These are phyloP conservation scores for Lutra lutra DNA, from an alignment of 2,797 vertebrate genomes.

Conservation along the genomic window DNA sequence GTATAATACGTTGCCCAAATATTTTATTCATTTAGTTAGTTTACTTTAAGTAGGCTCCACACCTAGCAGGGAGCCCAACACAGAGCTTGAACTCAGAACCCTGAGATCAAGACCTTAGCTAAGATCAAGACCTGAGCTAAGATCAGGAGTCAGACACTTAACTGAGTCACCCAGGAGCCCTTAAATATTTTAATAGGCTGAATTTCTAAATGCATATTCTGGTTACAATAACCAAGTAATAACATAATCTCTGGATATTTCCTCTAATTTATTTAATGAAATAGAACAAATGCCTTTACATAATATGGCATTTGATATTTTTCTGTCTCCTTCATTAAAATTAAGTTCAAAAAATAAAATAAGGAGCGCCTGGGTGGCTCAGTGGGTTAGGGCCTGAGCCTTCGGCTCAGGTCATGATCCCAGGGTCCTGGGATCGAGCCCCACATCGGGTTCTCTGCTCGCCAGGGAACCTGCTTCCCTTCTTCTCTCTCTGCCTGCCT, in stretches of 20 bases:
- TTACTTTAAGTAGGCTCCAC: not conserved
- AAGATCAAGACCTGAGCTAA: not conserved
- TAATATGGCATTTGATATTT: not conserved
- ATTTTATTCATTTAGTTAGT: not conserved
- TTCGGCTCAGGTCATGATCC: too few relatives aligned
- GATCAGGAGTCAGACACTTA: not conserved
- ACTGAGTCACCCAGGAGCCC: not conserved
- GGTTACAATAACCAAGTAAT: not conserved
- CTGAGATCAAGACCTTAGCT: not conserved
- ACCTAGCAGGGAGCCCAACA: not conserved
- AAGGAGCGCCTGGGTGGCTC: too few relatives aligned
- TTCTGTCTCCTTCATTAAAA: not conserved
- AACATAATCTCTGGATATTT: not conserved
- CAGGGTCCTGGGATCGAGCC: too few relatives aligned
- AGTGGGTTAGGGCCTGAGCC: too few relatives aligned
- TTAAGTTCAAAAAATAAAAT: slow-evolving; percentile 3
- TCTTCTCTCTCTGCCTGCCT: too few relatives aligned
- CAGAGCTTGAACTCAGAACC: not conserved
- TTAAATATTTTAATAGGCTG: not conserved
- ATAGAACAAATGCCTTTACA: not conserved
- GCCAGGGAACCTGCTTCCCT: too few relatives aligned
- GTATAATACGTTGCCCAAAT: not conserved
- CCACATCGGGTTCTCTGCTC: too few relatives aligned
- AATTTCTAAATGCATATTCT: not conserved
- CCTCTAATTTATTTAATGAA: not conserved